Percentiles rank a stretch among this genome's conserved stretches.
phyloP scores from a whole-genome alignment of 2,113 vertebrate genomes.

The Phasianus colchicus region DNA sequence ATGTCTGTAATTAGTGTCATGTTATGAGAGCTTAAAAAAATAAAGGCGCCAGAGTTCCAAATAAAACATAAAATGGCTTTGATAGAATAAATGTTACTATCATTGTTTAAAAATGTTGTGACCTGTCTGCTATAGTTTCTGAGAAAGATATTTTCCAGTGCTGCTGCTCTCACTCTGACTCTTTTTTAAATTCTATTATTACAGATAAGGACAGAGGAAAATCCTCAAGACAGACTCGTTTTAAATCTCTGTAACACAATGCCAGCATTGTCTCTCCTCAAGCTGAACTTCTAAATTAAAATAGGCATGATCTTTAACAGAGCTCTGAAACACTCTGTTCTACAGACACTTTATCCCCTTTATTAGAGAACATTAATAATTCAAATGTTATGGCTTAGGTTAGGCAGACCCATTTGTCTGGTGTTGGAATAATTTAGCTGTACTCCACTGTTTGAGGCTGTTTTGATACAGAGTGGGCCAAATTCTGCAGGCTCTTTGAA shows the following conservation, averaged over 20 bases:
- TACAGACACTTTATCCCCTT: slow-evolving; percentile 70
- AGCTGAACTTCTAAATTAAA: slow-evolving; percentile 79
- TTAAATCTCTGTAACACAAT: slow-evolving; percentile 80
- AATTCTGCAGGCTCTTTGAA: slow-evolving; percentile 3
- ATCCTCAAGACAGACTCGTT: slow-evolving; percentile 76
- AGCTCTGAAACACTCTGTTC: slow-evolving; percentile 69
- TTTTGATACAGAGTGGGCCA: slow-evolving; percentile 18
- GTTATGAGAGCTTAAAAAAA: slow-evolving; percentile 88
- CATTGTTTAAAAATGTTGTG: slow-evolving; percentile 95
- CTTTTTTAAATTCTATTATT: slow-evolving; percentile 78
- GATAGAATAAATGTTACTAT: slow-evolving; percentile 94
- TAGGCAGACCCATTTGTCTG: slow-evolving; percentile 69
- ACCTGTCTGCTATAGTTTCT: slow-evolving; percentile 88
- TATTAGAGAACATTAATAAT: slow-evolving; percentile 78
- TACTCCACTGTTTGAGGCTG: not conserved
- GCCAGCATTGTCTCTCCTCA: slow-evolving; percentile 78
- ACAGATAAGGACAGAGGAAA: slow-evolving; percentile 83
- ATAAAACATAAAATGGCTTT: slow-evolving; percentile 98
- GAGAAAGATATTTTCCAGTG: slow-evolving; percentile 85
- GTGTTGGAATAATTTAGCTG: slow-evolving; percentile 48
- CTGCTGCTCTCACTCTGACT: slow-evolving; percentile 63
- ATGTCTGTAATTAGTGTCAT: slow-evolving; percentile 98
- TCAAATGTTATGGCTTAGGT: slow-evolving; percentile 63
- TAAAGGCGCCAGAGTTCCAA: slow-evolving; percentile 94
- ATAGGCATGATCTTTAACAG: slow-evolving; percentile 78